Evolutionary conservation across 2,797 vertebrate genomes (phyloP).

Genomic region (Podarcis siculus): DNA sequence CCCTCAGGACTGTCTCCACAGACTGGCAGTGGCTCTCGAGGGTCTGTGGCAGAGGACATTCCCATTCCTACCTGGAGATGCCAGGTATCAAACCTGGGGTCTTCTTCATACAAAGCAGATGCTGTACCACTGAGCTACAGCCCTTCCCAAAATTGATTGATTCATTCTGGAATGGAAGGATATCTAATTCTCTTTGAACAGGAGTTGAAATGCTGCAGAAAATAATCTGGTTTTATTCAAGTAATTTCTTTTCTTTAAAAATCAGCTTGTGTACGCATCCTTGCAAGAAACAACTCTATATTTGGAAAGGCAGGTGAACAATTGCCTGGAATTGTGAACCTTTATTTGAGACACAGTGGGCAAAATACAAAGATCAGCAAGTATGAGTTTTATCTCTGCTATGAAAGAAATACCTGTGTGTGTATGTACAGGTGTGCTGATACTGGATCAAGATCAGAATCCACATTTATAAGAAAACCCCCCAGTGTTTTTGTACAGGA

Average conservation of each 20-base stretch:
- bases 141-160: not conserved
- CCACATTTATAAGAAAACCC: not conserved
- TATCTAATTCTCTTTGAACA: not conserved
- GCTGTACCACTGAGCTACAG: too few relatives aligned
- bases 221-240: not conserved
- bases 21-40: too few relatives aligned
- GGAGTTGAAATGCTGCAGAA: not conserved
- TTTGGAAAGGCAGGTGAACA: not conserved
- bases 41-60: too few relatives aligned
- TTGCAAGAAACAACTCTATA: not conserved
- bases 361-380: not conserved
- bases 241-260: not conserved
- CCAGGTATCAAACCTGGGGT: too few relatives aligned
- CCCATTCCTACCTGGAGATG: too few relatives aligned
- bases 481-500: not conserved
- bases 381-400: not conserved
- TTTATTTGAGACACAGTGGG: not conserved
- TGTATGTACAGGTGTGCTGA: not conserved
- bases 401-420: not conserved
- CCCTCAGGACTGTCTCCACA: too few relatives aligned
- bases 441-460: not conserved
- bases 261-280: not conserved
- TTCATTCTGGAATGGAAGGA: not conserved
- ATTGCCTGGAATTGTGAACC: not conserved
- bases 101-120: too few relatives aligned